phyloP scores from a whole-genome alignment of 2,113 vertebrate genomes.

The Malurus alboscapulatus region DNA sequence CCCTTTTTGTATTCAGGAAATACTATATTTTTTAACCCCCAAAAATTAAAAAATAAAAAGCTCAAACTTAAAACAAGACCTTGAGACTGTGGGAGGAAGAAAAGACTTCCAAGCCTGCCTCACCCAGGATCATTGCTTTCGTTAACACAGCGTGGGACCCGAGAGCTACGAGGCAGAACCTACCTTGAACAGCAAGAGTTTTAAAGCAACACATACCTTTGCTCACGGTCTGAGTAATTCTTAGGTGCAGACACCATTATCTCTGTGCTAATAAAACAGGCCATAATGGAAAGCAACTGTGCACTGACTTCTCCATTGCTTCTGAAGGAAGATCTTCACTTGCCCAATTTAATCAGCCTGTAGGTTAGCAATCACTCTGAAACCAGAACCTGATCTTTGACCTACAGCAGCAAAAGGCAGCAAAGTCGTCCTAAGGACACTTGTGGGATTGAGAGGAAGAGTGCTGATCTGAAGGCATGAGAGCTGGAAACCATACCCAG shows the following conservation, averaged over 20 bases:
- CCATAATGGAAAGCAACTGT: neutral
- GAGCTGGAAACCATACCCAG: neutral
- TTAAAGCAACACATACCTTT: neutral
- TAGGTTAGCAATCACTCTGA: fast-evolving
- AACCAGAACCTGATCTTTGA: neutral
- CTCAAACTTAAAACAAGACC: neutral
- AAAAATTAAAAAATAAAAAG: neutral
- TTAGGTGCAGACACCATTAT: neutral
- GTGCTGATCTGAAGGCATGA: neutral
- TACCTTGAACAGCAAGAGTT: neutral
- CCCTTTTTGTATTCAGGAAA: neutral
- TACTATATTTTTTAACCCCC: neutral
- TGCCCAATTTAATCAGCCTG: neutral
- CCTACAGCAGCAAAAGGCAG: neutral
- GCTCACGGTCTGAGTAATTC: neutral
- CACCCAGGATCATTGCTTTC: neutral
- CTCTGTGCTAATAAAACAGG: neutral
- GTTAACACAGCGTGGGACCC: fast-evolving
- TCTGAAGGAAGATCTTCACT: neutral
- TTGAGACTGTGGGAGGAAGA: neutral
- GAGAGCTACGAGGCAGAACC: neutral
- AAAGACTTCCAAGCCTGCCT: neutral
- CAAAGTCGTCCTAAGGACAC: neutral
- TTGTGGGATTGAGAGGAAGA: neutral
- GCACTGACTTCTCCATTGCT: neutral